Evolutionary conservation across 2,888 invertebrate species (phyloP).

Genomic region (Gasteruption jaculator): DNA sequence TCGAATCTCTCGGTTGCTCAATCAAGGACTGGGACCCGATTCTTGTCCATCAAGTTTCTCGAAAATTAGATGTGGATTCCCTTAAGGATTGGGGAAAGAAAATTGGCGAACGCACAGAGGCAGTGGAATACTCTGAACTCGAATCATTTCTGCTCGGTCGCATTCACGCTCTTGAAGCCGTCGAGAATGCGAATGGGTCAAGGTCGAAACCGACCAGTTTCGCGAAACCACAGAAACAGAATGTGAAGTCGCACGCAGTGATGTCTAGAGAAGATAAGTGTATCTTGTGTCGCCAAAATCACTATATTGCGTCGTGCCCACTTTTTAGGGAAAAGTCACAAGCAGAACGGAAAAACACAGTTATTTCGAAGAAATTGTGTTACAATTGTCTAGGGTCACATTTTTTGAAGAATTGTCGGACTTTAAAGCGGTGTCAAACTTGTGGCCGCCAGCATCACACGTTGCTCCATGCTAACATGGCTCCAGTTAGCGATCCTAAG

Average conservation of each 20-base stretch:
- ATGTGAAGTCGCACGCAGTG: too few species aligned
- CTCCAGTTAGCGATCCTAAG: neutral
- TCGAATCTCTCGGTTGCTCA: neutral
- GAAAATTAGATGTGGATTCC: neutral
- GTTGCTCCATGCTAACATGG: neutral
- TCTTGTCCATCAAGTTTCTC: neutral
- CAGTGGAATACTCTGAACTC: neutral
- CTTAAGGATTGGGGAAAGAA: constrained; percentile 2
- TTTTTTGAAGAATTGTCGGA: neutral
- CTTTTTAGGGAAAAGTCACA: neutral
- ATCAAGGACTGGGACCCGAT: neutral
- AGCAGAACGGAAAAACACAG: neutral
- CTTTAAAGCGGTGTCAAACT: neutral
- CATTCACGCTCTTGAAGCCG: neutral
- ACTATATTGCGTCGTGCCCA: constrained; percentile 2
- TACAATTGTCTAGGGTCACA: constrained; percentile 11
- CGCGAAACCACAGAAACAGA: too few species aligned
- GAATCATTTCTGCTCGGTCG: constrained; percentile 1
- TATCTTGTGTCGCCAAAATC: neutral
- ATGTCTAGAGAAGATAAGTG: neutral
- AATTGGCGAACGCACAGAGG: neutral
- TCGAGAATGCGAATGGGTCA: neutral
- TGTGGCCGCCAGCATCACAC: constrained; percentile 7
- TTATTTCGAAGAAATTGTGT: constrained; percentile 6
- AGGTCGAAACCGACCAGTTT: neutral